Percentiles rank a stretch among this genome's conserved stretches.
Conservation (phyloP, 2,797 vertebrate genomes). For the Leptatherina wallacei region DNA sequence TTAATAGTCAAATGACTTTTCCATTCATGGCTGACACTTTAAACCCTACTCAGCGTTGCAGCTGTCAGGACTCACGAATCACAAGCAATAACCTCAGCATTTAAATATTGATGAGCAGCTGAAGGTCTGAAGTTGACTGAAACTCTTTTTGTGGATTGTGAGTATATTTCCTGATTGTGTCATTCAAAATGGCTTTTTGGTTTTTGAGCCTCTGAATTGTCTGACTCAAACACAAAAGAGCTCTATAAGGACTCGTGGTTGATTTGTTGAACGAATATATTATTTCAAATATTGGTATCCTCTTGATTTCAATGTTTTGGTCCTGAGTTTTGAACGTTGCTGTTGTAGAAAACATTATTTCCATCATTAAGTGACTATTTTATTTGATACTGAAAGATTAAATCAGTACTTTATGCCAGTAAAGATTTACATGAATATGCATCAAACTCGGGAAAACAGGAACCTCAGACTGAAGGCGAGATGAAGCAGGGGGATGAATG, state of each 20-base stretch:
- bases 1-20: background rate
- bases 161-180: background rate
- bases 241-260: no score
- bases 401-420: background rate
- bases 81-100: background rate
- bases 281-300: no score
- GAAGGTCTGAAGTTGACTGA: background rate
- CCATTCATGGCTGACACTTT: background rate
- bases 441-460: conserved; percentile 13
- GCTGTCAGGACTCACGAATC: background rate
- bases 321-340: background rate
- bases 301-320: no score
- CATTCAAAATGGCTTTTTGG: no score
- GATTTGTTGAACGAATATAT: no score
- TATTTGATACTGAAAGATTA: background rate
- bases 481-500: conserved; percentile 21
- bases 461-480: conserved; percentile 25
- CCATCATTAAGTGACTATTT: background rate
- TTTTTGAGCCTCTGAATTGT: background rate
- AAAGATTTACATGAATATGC: background rate
- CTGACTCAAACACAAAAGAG: background rate
- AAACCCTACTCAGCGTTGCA: background rate
- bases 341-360: background rate
- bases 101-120: background rate
- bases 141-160: background rate